These are phyloP conservation scores for Burhinus bistriatus DNA, from an alignment of 2,113 vertebrate genomes.

Conservation along the genomic window DNA sequence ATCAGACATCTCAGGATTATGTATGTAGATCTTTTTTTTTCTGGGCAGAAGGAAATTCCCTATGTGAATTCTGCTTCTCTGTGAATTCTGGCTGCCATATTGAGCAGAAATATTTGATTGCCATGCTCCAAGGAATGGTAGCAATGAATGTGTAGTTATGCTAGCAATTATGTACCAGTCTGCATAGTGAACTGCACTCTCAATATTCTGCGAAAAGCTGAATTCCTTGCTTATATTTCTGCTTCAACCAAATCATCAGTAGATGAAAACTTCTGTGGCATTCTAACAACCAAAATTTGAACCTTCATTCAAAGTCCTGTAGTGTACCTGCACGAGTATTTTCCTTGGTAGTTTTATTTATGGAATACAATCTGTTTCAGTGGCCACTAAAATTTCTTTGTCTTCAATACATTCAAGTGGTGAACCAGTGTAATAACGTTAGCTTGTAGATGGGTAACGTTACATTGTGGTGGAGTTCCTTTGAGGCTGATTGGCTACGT, in stretches of 20 bases:
- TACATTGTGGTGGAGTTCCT: background rate
- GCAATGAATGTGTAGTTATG: background rate
- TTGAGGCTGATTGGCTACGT: background rate
- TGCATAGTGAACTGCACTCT: background rate
- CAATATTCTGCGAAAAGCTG: background rate
- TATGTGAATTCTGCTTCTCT: background rate
- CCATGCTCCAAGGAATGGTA: background rate
- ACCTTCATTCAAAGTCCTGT: background rate
- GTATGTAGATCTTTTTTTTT: background rate
- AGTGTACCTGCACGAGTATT: rapidly evolving
- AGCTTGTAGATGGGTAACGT: background rate
- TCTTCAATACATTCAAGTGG: background rate
- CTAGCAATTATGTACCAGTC: background rate
- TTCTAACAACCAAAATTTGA: background rate
- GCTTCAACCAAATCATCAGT: background rate
- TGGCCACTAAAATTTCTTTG: background rate
- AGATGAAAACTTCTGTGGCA: background rate
- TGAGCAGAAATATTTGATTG: background rate
- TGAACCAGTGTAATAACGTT: background rate
- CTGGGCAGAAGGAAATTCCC: background rate
- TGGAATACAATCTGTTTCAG: background rate
- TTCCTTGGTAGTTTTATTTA: background rate
- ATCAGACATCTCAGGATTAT: background rate
- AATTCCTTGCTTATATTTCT: background rate
- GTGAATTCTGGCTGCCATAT: background rate